phyloP scores from a whole-genome alignment of 1,140 invertebrate species.

The Leptinotarsa defecta region DNA sequence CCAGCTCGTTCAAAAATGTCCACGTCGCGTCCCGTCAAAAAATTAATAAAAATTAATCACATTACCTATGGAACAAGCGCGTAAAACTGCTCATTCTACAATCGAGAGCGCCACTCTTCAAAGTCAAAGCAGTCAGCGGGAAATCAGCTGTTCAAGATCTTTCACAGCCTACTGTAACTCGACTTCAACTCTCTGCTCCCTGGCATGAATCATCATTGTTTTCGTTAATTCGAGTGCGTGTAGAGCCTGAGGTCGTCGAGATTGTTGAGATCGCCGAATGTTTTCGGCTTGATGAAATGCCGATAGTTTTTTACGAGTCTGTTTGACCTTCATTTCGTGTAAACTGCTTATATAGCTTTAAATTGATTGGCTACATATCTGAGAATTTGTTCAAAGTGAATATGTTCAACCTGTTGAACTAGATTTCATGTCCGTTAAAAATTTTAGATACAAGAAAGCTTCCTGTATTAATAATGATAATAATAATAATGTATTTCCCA shows the following conservation, averaged over 20 bases:
- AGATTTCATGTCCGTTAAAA: too few species aligned
- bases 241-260: background rate
- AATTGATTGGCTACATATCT: too few species aligned
- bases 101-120: constrained; percentile 4
- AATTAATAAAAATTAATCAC: background rate
- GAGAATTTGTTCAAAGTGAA: too few species aligned
- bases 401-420: too few species aligned
- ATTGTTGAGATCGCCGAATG: background rate
- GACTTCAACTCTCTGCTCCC: background rate
- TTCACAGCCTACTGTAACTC: background rate
- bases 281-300: constrained; percentile 2
- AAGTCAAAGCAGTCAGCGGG: constrained; percentile 4
- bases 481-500: too few species aligned
- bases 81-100: background rate
- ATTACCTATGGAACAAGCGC: background rate
- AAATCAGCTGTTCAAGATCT: constrained; percentile 1
- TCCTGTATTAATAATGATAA: too few species aligned
- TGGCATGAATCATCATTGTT: constrained; percentile 1
- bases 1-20: background rate
- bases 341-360: background rate
- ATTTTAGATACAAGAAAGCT: too few species aligned
- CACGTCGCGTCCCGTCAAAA: background rate
- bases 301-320: background rate
- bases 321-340: background rate
- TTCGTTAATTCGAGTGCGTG: constrained; percentile 5